Evolutionary conservation across 2,888 invertebrate species (phyloP).

Genomic region (Hipparchia sbordonii): DNA sequence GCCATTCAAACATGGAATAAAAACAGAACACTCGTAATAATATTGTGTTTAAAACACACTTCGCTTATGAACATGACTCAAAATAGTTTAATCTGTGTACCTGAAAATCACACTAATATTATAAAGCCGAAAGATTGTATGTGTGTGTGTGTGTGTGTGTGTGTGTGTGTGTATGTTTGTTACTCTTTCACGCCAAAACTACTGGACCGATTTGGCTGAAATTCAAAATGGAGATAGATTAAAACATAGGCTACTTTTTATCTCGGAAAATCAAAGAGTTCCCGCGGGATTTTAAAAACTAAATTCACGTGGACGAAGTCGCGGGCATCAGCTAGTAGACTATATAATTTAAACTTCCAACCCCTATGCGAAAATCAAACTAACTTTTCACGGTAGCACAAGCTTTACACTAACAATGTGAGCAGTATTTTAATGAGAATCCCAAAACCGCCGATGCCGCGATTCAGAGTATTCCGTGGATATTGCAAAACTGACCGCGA

Average conservation of each 20-base stretch:
- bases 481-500: background rate
- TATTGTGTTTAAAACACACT: background rate
- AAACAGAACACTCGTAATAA: background rate
- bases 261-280: too few relatives aligned
- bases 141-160: too few relatives aligned
- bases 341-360: background rate
- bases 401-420: background rate
- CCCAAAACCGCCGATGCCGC: background rate
- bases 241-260: too few relatives aligned
- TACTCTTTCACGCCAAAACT: too few relatives aligned
- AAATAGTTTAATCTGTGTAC: background rate
- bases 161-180: too few relatives aligned
- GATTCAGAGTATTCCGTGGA: background rate
- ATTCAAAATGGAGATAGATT: too few relatives aligned
- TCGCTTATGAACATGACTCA: background rate
- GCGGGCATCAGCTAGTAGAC: too few relatives aligned
- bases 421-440: slow-evolving; percentile 2
- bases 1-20: background rate
- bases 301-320: too few relatives aligned
- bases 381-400: background rate
- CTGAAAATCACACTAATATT: too few relatives aligned
- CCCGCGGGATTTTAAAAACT: too few relatives aligned
- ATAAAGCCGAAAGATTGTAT: too few relatives aligned
- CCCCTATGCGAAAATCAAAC: background rate
- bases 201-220: too few relatives aligned